phyloP scores from a whole-genome alignment of 2,888 invertebrate species.

The Chrysodeixis includens region DNA sequence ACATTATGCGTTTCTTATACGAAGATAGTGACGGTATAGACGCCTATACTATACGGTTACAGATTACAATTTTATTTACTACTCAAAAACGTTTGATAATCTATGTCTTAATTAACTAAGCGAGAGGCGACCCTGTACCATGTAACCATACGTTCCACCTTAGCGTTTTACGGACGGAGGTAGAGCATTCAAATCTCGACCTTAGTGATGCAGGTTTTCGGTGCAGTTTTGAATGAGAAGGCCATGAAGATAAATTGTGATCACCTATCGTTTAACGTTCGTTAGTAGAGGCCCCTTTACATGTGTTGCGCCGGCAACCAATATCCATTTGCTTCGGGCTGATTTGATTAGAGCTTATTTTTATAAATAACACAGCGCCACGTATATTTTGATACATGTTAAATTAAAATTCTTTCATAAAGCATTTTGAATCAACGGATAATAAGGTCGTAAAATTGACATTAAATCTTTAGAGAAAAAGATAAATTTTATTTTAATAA shows the following conservation, averaged over 20 bases:
- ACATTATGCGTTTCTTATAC: conserved; percentile 80
- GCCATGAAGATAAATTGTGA: conserved; percentile 45
- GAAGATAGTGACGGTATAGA: conserved; percentile 86
- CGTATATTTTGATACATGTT: conserved; percentile 53
- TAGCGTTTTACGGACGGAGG: conserved; percentile 41
- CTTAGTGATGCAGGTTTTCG: conserved; percentile 29
- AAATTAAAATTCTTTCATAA: conserved; percentile 54
- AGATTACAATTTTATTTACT: conserved; percentile 89
- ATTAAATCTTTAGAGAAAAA: conserved; percentile 64
- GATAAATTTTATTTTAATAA: conserved; percentile 77
- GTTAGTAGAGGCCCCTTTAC: conserved; percentile 80
- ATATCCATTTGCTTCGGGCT: conserved; percentile 83
- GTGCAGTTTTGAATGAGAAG: conserved; percentile 37
- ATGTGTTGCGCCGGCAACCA: conserved; percentile 83
- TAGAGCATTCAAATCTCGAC: conserved; percentile 36
- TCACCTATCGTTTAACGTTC: conserved; percentile 62
- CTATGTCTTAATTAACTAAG: conserved; percentile 89
- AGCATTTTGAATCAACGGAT: conserved; percentile 49
- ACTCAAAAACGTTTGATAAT: conserved; percentile 88
- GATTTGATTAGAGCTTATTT: conserved; percentile 81
- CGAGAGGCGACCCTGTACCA: conserved; percentile 77
- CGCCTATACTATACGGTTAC: conserved; percentile 82
- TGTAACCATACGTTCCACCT: conserved; percentile 61
- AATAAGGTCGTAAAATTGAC: conserved; percentile 66
- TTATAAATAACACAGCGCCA: conserved; percentile 66